Evolutionary conservation across 2,113 vertebrate genomes (phyloP).

Genomic region (Vanacampus margaritifer): DNA sequence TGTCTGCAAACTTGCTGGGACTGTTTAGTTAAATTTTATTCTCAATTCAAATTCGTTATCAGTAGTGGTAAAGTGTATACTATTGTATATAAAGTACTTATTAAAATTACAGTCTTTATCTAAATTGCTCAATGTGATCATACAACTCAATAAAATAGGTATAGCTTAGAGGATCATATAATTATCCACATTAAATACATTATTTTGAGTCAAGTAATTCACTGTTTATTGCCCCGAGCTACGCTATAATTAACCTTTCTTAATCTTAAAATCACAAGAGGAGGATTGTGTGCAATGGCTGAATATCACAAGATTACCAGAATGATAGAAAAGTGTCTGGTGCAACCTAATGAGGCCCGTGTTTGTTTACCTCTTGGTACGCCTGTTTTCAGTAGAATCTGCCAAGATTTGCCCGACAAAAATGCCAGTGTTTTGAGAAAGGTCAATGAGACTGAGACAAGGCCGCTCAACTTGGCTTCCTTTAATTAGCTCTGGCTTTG

Average conservation of each 20-base stretch:
- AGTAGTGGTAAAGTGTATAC: no score
- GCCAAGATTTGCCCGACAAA: constrained; percentile 60
- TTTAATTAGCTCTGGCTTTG: constrained; percentile 70
- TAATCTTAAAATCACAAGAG: constrained; percentile 28
- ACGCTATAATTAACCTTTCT: constrained; percentile 28
- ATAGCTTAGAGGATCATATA: constrained; percentile 5
- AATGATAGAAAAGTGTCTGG: constrained; percentile 53
- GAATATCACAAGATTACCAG: constrained; percentile 54
- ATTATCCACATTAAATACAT: constrained; percentile 18
- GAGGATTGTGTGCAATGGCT: constrained; percentile 27
- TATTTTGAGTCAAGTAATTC: constrained; percentile 4
- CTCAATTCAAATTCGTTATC: no score
- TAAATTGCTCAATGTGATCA: neutral
- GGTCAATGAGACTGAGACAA: constrained; percentile 70
- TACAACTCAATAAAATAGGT: neutral
- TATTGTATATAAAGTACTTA: no score
- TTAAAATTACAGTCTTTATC: no score
- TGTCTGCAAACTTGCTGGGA: neutral
- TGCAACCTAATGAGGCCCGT: constrained; percentile 63
- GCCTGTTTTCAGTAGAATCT: constrained; percentile 46
- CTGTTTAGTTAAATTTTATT: neutral
- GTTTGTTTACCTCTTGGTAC: constrained; percentile 60
- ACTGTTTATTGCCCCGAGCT: constrained; percentile 17
- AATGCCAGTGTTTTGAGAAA: constrained; percentile 73
- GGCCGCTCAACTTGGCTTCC: constrained; percentile 63